Evolutionary conservation across 2,888 invertebrate species (phyloP).

Genomic region (Labia minor): DNA sequence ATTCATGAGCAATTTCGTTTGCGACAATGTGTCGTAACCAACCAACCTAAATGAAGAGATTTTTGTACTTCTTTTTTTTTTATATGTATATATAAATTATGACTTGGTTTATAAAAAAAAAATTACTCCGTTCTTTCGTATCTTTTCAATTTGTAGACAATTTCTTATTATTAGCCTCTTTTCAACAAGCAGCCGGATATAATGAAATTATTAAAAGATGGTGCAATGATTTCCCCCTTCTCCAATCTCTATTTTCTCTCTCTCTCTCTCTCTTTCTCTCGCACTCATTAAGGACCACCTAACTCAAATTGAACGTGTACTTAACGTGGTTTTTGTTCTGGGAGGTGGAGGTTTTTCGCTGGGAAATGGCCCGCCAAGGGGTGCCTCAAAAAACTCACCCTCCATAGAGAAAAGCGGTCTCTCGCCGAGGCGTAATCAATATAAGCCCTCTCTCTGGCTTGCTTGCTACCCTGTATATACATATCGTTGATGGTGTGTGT

Average conservation of each 20-base stretch:
- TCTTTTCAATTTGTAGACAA: too few species aligned
- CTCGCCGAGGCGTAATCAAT: not conserved
- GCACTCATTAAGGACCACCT: not conserved
- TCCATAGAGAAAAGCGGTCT: not conserved
- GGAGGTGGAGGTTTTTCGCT: not conserved
- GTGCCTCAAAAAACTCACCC: not conserved
- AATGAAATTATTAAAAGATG: too few species aligned
- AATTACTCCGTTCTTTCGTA: too few species aligned
- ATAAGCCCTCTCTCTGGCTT: not conserved
- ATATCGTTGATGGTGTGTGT: not conserved
- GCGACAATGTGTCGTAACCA: not conserved
- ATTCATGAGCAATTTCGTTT: constrained; percentile 13
- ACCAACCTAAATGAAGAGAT: constrained; percentile 7
- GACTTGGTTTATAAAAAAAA: not conserved
- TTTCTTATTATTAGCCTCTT: too few species aligned
- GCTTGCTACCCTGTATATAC: not conserved
- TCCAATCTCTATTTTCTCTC: too few species aligned
- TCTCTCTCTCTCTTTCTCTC: too few species aligned
- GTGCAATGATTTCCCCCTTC: too few species aligned
- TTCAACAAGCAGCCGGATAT: too few species aligned
- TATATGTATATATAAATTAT: not conserved
- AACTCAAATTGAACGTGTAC: not conserved
- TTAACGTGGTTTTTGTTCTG: constrained; percentile 5
- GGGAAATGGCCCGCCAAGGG: not conserved
- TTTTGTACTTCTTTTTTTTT: constrained; percentile 7